Evolutionary conservation across 2,113 vertebrate genomes (phyloP), one percentile per base, ranked within the genome.

Genomic region (Muntiacus reevesi): DNA sequence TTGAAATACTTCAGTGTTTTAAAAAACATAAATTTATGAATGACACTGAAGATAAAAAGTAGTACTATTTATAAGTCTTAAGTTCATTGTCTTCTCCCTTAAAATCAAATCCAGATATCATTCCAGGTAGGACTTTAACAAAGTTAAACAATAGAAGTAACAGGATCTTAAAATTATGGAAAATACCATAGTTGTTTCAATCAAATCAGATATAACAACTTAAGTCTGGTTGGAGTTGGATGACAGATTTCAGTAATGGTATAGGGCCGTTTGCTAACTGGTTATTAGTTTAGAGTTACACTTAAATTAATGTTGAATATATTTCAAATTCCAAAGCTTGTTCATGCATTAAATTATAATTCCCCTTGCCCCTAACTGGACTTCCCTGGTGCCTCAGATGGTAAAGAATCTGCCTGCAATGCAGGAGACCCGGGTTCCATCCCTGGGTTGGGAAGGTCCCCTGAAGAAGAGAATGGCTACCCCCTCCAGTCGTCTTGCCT

Each of bases 61-160:
- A 83, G 40, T 95, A n/a, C 95, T 98, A 89, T 97, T 97, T 95
- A 87, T 97, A 91, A 93, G 15, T 40, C 94, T 94, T 89, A 78
- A 94, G 36, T 93, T 89, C 52, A 21, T 91, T 82, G 55, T 96
- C 19, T 27, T 96, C 27, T 33, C 62, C 6, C 9, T 60, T 96
- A 78, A 96, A 98, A 97, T 97, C 87, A 98, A 98, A 97, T 76
- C 90, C 96, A 97, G 92, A 91, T 59, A 87, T 95, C 81, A 95
- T 96, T 97, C 55, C 62, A 92, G 30, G 45, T 76, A 78, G 27
- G 45, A 86, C 50, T 88, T 92, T 43, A 93, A 92, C 60, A 92
- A 47, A 95, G 62, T 96, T 95, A 95, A 96, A 78, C 64, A 96
- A 62, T 79, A 76, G 21, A 97, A 96, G 82, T 96, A 93, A 91